Evolutionary conservation across 2,113 vertebrate genomes (phyloP), one percentile per base, ranked within the genome.

Genomic region (Tragulus kanchil): DNA sequence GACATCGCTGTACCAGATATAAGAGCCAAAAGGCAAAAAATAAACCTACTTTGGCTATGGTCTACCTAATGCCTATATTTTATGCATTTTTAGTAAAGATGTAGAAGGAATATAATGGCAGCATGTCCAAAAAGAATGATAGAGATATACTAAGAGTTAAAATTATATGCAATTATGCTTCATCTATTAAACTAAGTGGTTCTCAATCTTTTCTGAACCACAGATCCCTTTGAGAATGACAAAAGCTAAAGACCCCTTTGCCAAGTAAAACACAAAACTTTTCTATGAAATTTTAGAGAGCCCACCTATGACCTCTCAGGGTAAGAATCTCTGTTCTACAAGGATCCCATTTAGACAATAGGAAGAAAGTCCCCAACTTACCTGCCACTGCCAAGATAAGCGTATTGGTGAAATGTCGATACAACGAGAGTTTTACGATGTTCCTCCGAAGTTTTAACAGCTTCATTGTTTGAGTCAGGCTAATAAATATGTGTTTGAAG

Each of bases 361-460:
- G 6, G 42, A 84, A 95, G 15, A 71, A 89, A 87, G 25, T 88
- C 45, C 82, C 56, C n/a, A 64, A 98, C 99, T 99, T 98, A 99
- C 99, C 99, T 93, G 99, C 98, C 77, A 99, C 99, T 77, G 99
- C 99, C 98, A 99, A 99, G 98, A 99, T 99, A 96, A 99, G 99
- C 0, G 99, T 99, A 98, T 99, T 99, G 98, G 99, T 99, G 97
- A 99, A 99, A 98, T 99, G 99, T 71, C 99, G 99, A 95, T 99
- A 99, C 90, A 99, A 94, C n/a, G 99, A 99, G 0, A 99, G 99
- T 93, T 99, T 99, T 98, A 99, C 99, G 62, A 99, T 98, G 58
- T 99, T 99, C 91, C 99, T 99, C 97, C 99, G 99, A 83, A 99
- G 99, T 98, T 99, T 99, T 85, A 99, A 98, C 31, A 99, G 98